phyloP scores from a whole-genome alignment of 1,140 invertebrate genomes.

The Ooceraea biroi region DNA sequence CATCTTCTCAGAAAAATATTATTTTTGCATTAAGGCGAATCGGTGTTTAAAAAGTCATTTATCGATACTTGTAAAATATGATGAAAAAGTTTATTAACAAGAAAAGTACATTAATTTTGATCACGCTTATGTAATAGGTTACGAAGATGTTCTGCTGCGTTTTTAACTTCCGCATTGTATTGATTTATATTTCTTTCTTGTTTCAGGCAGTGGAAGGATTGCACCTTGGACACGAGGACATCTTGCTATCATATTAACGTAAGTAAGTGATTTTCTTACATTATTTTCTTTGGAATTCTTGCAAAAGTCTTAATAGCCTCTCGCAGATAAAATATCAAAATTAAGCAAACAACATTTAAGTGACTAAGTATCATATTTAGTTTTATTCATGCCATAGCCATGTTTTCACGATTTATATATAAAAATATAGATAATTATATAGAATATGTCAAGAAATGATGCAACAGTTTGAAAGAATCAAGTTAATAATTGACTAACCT shows the following conservation, averaged over 20 bases:
- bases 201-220: slow-evolving; percentile 18
- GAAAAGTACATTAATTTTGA: background rate
- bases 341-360: too few species aligned
- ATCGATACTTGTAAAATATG: background rate
- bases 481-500: too few species aligned
- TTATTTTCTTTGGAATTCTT: slow-evolving; percentile 1
- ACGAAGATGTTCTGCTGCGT: background rate
- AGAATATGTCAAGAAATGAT: background rate
- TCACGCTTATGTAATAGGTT: background rate
- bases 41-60: background rate
- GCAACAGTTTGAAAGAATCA: too few species aligned
- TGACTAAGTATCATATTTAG: too few species aligned
- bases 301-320: background rate
- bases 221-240: background rate
- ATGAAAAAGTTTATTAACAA: background rate
- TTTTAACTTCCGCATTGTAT: background rate
- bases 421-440: too few species aligned
- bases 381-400: too few species aligned
- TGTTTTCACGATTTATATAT: too few species aligned
- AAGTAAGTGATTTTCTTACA: slow-evolving; percentile 6
- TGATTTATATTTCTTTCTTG: background rate
- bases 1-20: background rate
- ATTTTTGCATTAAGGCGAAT: background rate
- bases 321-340: too few species aligned
- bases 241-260: slow-evolving; percentile 30